Evolutionary conservation across 2,113 vertebrate genomes (phyloP).

Genomic region (Helogale parvula): DNA sequence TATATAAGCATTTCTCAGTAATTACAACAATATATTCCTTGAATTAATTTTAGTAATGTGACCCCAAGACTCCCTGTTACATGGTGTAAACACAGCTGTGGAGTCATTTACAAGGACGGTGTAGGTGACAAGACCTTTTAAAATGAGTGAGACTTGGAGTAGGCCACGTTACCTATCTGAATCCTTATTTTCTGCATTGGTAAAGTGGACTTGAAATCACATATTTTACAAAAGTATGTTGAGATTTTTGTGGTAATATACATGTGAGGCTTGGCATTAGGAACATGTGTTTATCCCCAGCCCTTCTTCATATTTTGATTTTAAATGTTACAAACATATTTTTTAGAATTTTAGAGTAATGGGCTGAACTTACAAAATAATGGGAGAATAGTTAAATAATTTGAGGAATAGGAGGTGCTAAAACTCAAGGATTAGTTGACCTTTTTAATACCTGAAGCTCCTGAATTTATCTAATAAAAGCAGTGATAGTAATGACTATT

Average conservation of each 20-base stretch:
- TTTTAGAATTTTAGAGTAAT: neutral
- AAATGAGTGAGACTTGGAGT: neutral
- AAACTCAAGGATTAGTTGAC: neutral
- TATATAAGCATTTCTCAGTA: neutral
- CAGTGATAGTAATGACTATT: neutral
- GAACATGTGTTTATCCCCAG: neutral
- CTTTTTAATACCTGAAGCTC: neutral
- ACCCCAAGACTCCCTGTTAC: neutral
- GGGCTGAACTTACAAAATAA: neutral
- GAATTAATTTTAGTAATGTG: neutral
- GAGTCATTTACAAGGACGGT: neutral
- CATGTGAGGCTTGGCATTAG: neutral
- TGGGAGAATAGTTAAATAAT: neutral
- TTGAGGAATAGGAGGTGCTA: neutral
- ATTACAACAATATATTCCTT: neutral
- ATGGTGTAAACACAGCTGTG: neutral
- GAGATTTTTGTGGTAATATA: neutral
- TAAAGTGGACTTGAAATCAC: neutral
- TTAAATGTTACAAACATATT: slow-evolving; percentile 7
- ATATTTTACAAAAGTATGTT: neutral
- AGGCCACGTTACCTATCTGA: neutral
- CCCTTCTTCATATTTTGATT: neutral
- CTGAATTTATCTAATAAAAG: neutral
- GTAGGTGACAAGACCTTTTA: neutral
- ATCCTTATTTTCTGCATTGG: neutral